Evolutionary conservation across 2,797 vertebrate species (phyloP), one percentile per base, ranked within the genome.

Genomic region (Caiman crocodilus): DNA sequence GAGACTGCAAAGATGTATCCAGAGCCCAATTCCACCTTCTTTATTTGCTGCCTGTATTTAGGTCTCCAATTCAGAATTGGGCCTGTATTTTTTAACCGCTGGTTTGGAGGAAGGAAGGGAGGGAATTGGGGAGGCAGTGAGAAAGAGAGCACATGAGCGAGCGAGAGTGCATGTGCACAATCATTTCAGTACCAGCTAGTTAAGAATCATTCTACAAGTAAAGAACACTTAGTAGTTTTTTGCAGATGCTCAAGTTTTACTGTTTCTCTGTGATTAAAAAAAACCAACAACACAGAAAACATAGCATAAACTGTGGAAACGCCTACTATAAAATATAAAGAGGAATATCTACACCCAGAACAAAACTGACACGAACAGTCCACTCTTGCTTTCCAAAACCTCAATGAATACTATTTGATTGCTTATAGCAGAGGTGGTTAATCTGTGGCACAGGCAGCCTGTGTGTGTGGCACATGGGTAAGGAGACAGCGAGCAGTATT

Each of bases 1-100:
- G 78, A 57, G 78, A 91, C 76, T 25, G 42, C 35, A 50, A 73
- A 42, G 32, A 73, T 73, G 23, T 14, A 73, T 42, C 7, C 74
- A 58, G n/a, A 81, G 61, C 60, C 58, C 71, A 65, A 28, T 2
- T 30, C 32, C 82, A 26, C 25, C 79, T 80, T 81, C 78, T 61
- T 64, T 35, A 23, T 89, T 35, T 17, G 80, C 61, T 83, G 74
- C 77, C 67, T 76, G 74, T 0, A 0, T 81, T 93, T 23, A 1
- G 0, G 0, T 32, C 21, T 25, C 67, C 32, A 88, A 55, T 58
- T 23, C 25, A 83, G 67, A 65, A 77, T 0, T 1, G 18, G 87
- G 25, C 81, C 0, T 1, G 56, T 6, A 3, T 73, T 84, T 93
- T 59, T 60, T 63, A 69, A 82, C 90, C 84, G 26, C 79, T 65